phyloP scores from a whole-genome alignment of 2,113 vertebrate species.

The Upupa epops region DNA sequence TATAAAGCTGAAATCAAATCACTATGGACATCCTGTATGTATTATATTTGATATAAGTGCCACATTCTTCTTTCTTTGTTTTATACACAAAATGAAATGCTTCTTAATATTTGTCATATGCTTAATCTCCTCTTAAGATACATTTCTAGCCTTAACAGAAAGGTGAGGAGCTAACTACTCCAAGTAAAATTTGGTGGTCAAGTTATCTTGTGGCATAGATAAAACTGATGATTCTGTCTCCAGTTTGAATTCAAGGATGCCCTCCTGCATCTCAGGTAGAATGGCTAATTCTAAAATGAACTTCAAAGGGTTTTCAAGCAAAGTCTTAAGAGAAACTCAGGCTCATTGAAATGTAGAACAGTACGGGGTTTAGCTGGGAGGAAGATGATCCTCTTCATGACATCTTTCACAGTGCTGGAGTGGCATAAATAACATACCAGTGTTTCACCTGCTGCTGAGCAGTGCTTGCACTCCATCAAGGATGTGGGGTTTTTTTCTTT shows the following conservation, averaged over 20 bases:
- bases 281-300: neutral
- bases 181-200: neutral
- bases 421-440: no score
- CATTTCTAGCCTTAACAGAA: neutral
- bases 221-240: neutral
- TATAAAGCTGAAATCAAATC: conserved; percentile 39
- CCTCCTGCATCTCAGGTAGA: neutral
- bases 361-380: no score
- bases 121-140: neutral
- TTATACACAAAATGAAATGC: neutral
- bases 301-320: neutral
- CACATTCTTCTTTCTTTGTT: neutral
- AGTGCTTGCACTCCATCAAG: no score
- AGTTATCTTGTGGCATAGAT: neutral
- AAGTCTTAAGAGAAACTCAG: neutral
- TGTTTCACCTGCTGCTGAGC: no score
- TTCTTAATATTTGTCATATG: neutral
- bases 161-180: neutral
- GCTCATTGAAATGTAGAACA: neutral
- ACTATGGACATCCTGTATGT: neutral
- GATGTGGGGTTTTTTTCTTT: no score
- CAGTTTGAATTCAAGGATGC: neutral
- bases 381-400: no score
- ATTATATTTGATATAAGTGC: neutral
- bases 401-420: no score